Conservation (phyloP, 2,113 vertebrate species). For the Dunckerocampus dactyliophorus region DNA sequence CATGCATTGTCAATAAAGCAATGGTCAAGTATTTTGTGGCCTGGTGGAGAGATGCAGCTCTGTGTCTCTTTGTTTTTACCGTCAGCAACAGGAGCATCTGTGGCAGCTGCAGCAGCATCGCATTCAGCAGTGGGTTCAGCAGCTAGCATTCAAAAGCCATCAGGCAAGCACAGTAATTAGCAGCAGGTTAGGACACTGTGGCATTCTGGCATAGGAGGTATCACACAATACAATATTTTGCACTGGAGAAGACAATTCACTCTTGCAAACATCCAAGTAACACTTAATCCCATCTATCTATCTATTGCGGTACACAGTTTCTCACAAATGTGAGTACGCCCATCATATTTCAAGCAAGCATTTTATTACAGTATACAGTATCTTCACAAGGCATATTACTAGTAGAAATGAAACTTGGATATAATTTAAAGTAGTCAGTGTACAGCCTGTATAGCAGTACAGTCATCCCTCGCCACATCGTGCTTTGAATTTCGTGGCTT, state of each 20-base stretch:
- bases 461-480: no score
- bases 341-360: no score
- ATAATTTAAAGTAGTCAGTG: neutral
- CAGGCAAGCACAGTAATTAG: constrained; percentile 28
- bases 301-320: no score
- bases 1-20: neutral
- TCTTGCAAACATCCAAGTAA: no score
- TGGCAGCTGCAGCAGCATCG: neutral
- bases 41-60: constrained; percentile 8
- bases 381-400: neutral
- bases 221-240: neutral
- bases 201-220: neutral
- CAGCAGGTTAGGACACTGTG: neutral
- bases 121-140: constrained; percentile 26
- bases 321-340: no score
- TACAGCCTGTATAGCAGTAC: no score
- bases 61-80: constrained; percentile 34
- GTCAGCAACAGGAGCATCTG: constrained; percentile 19
- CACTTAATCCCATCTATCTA: no score
- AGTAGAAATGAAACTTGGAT: neutral
- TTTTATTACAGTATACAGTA: no score
- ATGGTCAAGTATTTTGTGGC: neutral
- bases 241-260: no score
- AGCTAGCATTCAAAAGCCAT: constrained; percentile 42
- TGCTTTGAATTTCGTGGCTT: no score